Percentiles rank a stretch among this genome's conserved stretches.
These are phyloP conservation scores for Phrynocephalus forsythii DNA, from an alignment of 2,797 vertebrate genomes.

Conservation along the genomic window DNA sequence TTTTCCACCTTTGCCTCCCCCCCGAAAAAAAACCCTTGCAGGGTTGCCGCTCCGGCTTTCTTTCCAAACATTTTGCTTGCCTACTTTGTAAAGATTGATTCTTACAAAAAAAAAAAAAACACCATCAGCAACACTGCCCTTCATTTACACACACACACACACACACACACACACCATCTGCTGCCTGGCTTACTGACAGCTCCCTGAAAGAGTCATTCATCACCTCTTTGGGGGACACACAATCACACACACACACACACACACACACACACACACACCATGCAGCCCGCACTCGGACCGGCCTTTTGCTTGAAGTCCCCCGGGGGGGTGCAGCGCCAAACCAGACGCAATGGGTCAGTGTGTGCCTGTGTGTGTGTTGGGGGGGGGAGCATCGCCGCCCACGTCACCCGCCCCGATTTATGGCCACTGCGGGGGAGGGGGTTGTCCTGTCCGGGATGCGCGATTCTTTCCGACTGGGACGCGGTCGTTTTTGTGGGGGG, in stretches of 20 bases:
- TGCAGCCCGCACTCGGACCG: conserved; percentile 1
- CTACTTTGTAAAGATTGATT: not conserved
- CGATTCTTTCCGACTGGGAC: too few species aligned
- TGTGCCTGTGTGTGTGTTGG: too few species aligned
- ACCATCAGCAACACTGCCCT: conserved; percentile 49
- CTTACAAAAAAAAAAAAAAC: too few species aligned
- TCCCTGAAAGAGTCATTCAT: conserved; percentile 75
- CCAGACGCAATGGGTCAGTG: not conserved
- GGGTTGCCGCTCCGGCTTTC: not conserved
- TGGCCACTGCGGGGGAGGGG: too few species aligned
- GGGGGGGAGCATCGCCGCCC: not conserved
- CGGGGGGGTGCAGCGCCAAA: not conserved
- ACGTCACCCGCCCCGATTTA: not conserved
- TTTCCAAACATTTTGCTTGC: not conserved
- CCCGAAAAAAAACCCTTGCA: not conserved
- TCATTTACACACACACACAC: conserved; percentile 56
- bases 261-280: too few species aligned
- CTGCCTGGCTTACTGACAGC: conserved; percentile 44
- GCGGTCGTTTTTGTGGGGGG: too few species aligned
- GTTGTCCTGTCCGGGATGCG: not conserved
- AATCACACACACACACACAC: too few species aligned
- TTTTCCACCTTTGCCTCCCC: too few species aligned
- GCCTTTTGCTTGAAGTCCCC: too few species aligned
- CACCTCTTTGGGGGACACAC: conserved; percentile 55
- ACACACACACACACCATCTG: conserved; percentile 32